These are phyloP conservation scores for Brienomyrus longianalis DNA, from an alignment of 2,113 vertebrate species.

Conservation along the genomic window DNA sequence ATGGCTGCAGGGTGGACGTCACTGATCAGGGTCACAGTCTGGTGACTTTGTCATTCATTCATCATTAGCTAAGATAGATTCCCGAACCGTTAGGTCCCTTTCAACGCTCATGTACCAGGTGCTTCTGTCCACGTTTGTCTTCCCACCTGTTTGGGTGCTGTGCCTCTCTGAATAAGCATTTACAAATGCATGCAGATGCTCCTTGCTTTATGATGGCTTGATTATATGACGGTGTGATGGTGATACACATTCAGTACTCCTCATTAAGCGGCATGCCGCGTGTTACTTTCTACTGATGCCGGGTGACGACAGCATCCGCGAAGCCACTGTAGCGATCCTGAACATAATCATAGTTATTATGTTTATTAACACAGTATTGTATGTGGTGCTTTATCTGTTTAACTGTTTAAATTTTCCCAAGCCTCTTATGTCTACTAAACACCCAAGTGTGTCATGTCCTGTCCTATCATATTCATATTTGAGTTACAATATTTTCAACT, in stretches of 20 bases:
- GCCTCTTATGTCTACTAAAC: neutral
- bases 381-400: neutral
- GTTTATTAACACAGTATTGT: neutral
- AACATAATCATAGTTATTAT: neutral
- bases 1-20: too few relatives aligned
- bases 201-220: neutral
- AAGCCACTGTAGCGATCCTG: neutral
- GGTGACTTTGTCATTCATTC: too few relatives aligned
- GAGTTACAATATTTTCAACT: neutral
- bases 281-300: neutral
- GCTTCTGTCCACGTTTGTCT: too few relatives aligned
- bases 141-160: too few relatives aligned
- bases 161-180: too few relatives aligned
- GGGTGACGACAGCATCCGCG: neutral
- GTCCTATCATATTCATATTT: neutral
- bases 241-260: neutral
- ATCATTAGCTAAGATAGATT: too few relatives aligned
- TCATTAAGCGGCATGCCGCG: neutral
- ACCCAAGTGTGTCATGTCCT: neutral
- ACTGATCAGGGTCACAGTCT: too few relatives aligned
- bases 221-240: neutral
- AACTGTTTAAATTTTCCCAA: neutral
- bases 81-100: too few relatives aligned
- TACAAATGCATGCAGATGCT: neutral
- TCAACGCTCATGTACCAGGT: too few relatives aligned